phyloP scores from a whole-genome alignment of 2,113 vertebrate genomes.

The Anoplopoma fimbria region DNA sequence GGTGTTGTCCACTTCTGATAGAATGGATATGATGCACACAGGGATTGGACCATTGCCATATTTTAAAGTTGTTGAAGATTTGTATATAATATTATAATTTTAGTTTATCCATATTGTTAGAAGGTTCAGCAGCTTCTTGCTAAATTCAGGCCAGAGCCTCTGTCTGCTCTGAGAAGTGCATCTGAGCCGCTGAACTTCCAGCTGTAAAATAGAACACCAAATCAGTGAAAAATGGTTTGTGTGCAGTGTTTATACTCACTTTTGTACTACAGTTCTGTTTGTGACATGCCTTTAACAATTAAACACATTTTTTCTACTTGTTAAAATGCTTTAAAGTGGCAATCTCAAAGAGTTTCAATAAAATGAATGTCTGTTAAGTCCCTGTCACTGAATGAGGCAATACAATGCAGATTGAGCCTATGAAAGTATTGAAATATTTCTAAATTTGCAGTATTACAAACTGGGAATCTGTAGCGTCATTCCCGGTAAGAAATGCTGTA shows the following conservation, averaged over 20 bases:
- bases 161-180: not conserved
- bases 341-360: not conserved
- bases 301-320: constrained; percentile 4
- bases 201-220: not conserved
- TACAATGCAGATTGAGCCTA: not conserved
- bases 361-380: not conserved
- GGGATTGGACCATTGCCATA: not conserved
- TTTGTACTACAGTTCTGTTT: constrained; percentile 12
- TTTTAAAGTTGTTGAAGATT: not conserved
- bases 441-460: no score
- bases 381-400: not conserved
- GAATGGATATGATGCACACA: not conserved
- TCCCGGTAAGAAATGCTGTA: no score
- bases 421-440: not conserved
- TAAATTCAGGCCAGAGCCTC: not conserved
- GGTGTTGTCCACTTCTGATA: not conserved
- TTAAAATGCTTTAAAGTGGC: not conserved
- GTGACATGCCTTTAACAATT: constrained; percentile 20
- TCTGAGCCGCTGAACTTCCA: not conserved
- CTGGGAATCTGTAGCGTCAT: no score
- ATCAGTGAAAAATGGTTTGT: not conserved
- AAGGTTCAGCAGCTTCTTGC: not conserved
- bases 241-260: not conserved
- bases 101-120: no score
- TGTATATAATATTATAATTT: not conserved